phyloP scores from a whole-genome alignment of 1,140 invertebrate genomes.

The Drosophila mayri region DNA sequence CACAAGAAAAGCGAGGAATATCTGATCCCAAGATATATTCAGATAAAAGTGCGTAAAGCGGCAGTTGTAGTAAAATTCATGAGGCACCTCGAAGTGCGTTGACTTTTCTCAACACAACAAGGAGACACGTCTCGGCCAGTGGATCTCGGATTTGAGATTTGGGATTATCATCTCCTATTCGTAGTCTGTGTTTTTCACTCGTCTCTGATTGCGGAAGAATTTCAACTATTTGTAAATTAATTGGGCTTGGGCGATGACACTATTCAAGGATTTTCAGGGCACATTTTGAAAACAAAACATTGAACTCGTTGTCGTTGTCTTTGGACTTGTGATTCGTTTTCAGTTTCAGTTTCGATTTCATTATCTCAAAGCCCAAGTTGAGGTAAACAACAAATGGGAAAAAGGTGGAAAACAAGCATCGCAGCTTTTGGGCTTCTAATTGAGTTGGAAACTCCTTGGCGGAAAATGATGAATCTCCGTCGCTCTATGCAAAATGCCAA shows the following conservation, averaged over 20 bases:
- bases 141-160: conserved; percentile 19
- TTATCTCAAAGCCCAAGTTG: conserved; percentile 36
- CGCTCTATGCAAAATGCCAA: conserved; percentile 60
- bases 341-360: conserved; percentile 41
- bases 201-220: conserved; percentile 72
- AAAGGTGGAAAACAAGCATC: conserved; percentile 34
- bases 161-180: conserved; percentile 30
- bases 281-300: conserved; percentile 77
- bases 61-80: conserved; percentile 82
- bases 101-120: conserved; percentile 44
- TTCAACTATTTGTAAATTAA: conserved; percentile 78
- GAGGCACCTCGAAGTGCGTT: conserved; percentile 66
- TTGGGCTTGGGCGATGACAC: conserved; percentile 54
- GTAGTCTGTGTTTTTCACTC: conserved; percentile 37
- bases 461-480: conserved; percentile 24
- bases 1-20: conserved; percentile 18
- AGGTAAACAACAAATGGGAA: conserved; percentile 36
- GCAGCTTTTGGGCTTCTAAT: conserved; percentile 46
- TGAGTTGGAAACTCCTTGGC: conserved; percentile 51
- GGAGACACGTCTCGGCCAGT: conserved; percentile 63
- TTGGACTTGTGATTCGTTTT: conserved; percentile 5
- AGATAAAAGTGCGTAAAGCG: conserved; percentile 76
- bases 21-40: conserved; percentile 22
- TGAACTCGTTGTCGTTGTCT: conserved; percentile 54
- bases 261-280: conserved; percentile 73